These are phyloP conservation scores for Sarcophaga caerulescens DNA, from an alignment of 2,888 invertebrate genomes.

Conservation along the genomic window DNA sequence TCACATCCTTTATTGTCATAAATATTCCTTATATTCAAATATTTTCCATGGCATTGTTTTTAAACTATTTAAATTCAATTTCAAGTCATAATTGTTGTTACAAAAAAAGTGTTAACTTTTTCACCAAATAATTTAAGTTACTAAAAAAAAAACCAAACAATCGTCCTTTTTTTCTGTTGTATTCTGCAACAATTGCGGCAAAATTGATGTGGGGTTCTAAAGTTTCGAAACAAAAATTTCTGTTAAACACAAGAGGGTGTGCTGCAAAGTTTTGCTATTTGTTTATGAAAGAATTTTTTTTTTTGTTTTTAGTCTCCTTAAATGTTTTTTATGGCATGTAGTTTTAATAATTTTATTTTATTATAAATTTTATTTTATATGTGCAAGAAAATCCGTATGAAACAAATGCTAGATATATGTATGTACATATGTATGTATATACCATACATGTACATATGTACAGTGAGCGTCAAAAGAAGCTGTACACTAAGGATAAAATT, in stretches of 20 bases:
- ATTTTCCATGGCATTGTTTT: background rate
- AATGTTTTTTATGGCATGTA: slow-evolving; percentile 38
- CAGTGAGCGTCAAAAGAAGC: no score
- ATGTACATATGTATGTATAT: background rate
- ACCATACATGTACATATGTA: no score
- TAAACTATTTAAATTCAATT: background rate
- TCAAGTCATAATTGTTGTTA: slow-evolving; percentile 20
- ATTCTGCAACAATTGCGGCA: slow-evolving; percentile 9
- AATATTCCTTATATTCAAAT: background rate
- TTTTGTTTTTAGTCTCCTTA: background rate
- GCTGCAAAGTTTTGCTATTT: slow-evolving; percentile 44
- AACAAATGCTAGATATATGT: slow-evolving; percentile 33
- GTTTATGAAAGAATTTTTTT: slow-evolving; percentile 56
- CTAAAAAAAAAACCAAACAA: background rate
- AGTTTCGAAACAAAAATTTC: slow-evolving; percentile 3
- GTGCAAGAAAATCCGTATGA: slow-evolving; percentile 44
- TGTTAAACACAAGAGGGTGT: slow-evolving; percentile 8
- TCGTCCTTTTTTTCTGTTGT: background rate
- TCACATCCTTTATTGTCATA: no score
- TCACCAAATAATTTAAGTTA: slow-evolving; percentile 31
- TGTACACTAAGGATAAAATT: no score
- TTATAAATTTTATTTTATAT: slow-evolving; percentile 4
- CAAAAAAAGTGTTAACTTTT: slow-evolving; percentile 52
- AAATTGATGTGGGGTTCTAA: slow-evolving; percentile 40
- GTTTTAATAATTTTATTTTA: slow-evolving; percentile 47